Percentiles rank a stretch among this genome's conserved stretches.
phyloP scores from a whole-genome alignment of 2,797 vertebrate species.

The Heteromormyrus szaboi region DNA sequence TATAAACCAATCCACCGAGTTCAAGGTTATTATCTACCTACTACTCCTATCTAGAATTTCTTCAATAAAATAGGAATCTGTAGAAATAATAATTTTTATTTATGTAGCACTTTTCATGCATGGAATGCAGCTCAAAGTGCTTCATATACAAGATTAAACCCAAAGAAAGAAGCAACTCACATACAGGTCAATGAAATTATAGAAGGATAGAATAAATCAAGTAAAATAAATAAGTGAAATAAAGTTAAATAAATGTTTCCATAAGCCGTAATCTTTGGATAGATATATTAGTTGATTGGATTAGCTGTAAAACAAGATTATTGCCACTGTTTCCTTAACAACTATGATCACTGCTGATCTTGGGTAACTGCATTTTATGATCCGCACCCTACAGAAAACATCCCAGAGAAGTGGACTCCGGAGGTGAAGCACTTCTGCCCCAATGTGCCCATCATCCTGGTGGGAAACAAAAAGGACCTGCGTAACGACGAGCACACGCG shows the following conservation, averaged over 20 bases:
- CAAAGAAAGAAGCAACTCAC: not conserved
- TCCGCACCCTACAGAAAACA: slow-evolving; percentile 76
- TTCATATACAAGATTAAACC: not conserved
- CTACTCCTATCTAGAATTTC: not conserved
- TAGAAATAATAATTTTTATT: not conserved
- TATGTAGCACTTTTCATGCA: not conserved
- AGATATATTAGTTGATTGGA: not conserved
- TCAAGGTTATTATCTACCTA: not conserved
- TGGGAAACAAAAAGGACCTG: slow-evolving; percentile 97
- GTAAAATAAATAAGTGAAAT: not conserved
- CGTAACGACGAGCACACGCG: slow-evolving; percentile 86
- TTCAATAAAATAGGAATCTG: not conserved
- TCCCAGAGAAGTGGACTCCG: slow-evolving; percentile 95
- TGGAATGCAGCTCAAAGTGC: not conserved
- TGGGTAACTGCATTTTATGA: not conserved
- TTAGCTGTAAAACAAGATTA: not conserved
- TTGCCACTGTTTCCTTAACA: not conserved
- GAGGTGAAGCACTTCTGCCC: slow-evolving; percentile 98
- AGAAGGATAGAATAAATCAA: not conserved
- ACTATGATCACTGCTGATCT: not conserved
- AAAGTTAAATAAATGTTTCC: not conserved
- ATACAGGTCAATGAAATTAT: not conserved
- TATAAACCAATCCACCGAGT: not conserved
- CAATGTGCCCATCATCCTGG: slow-evolving; percentile 93
- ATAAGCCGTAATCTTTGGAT: not conserved